phyloP scores from a whole-genome alignment of 2,113 vertebrate species.

The Leucopternis melanops region DNA sequence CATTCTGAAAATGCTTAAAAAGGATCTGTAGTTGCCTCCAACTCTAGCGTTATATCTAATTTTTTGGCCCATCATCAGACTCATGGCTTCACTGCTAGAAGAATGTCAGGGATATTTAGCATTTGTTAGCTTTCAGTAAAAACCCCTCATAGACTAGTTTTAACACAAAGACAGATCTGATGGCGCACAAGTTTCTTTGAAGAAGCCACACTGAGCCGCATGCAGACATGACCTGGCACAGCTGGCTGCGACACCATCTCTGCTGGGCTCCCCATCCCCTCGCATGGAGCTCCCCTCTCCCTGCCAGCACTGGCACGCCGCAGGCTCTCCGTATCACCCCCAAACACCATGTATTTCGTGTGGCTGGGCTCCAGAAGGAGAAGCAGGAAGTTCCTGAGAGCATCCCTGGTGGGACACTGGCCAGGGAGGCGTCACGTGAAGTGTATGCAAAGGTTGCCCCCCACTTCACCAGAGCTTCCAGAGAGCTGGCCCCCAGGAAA shows the following conservation, averaged over 20 bases:
- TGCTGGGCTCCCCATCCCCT: background rate
- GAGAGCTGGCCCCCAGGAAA: background rate
- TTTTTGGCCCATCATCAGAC: background rate
- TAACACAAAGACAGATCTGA: background rate
- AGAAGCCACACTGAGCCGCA: background rate
- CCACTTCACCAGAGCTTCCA: background rate
- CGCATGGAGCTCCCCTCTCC: background rate
- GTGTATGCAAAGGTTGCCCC: background rate
- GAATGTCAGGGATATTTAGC: background rate
- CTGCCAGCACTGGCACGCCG: background rate
- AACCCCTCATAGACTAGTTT: background rate
- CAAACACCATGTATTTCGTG: background rate
- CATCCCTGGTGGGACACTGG: background rate
- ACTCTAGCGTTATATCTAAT: background rate
- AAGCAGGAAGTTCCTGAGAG: background rate
- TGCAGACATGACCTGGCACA: background rate
- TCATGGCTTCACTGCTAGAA: background rate
- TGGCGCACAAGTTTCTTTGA: background rate
- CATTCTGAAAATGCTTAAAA: background rate
- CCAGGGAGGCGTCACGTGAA: background rate
- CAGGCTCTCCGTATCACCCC: rapidly evolving
- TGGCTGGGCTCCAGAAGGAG: background rate
- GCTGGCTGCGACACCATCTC: background rate
- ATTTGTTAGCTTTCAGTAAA: background rate
- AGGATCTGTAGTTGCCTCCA: background rate